phyloP scores from a whole-genome alignment of 2,113 vertebrate species.

The Cettia cetti region DNA sequence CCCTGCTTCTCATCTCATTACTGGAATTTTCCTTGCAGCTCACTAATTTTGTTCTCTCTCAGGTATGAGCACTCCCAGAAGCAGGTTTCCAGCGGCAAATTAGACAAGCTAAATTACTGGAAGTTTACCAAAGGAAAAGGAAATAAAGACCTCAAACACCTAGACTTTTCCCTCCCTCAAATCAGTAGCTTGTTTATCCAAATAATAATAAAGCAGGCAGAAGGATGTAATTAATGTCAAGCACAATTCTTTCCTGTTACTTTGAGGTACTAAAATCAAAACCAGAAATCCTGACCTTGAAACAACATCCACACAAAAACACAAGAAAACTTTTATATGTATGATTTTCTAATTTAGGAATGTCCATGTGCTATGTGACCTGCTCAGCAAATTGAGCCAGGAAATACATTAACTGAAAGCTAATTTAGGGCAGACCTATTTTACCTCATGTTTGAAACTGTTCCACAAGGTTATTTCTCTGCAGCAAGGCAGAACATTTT shows the following conservation, averaged over 20 bases:
- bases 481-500: background rate
- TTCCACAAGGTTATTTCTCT: slow-evolving; percentile 2
- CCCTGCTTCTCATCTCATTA: background rate
- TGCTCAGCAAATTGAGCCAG: slow-evolving; percentile 12
- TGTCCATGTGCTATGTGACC: background rate
- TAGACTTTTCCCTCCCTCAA: slow-evolving; percentile 22
- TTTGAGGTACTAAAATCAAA: slow-evolving; percentile 51
- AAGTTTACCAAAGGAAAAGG: slow-evolving; percentile 60
- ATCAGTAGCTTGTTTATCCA: slow-evolving; percentile 58
- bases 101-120: slow-evolving; percentile 42
- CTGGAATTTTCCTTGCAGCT: slow-evolving; percentile 4
- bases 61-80: slow-evolving; percentile 19
- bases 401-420: slow-evolving; percentile 29
- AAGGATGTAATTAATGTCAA: slow-evolving; percentile 61
- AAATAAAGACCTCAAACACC: slow-evolving; percentile 60
- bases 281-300: slow-evolving; percentile 52
- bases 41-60: background rate
- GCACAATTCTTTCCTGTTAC: slow-evolving; percentile 36
- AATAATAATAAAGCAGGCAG: slow-evolving; percentile 61
- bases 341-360: slow-evolving; percentile 6
- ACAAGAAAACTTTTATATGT: background rate
- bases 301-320: background rate
- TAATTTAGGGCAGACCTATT: slow-evolving; percentile 28
- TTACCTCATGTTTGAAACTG: slow-evolving; percentile 16
- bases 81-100: slow-evolving; percentile 53